These are phyloP conservation scores for Melanostigma gelatinosum DNA, from an alignment of 2,113 vertebrate genomes.

Conservation along the genomic window DNA sequence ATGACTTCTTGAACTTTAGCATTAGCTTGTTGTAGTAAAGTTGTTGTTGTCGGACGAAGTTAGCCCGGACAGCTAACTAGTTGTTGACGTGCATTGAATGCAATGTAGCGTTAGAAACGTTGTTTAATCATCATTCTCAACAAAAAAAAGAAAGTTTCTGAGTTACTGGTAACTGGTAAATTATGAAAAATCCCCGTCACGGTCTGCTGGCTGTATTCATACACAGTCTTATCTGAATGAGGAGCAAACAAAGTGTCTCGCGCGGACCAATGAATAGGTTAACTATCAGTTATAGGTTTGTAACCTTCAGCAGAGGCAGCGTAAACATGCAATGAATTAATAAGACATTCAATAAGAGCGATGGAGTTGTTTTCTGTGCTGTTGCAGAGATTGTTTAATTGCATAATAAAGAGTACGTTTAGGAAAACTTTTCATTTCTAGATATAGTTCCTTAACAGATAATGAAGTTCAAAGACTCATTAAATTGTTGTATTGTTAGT, in stretches of 20 bases:
- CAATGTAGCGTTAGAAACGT: neutral
- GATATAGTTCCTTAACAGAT: neutral
- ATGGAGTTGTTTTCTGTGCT: neutral
- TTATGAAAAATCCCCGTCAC: too few relatives aligned
- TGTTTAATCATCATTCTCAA: neutral
- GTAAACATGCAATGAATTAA: neutral
- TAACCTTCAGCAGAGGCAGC: neutral
- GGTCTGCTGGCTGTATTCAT: too few relatives aligned
- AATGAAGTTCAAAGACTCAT: neutral
- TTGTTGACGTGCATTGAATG: neutral
- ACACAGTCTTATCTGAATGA: too few relatives aligned
- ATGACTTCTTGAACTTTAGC: conserved; percentile 22
- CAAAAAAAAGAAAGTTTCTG: neutral
- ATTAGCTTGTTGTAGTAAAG: conserved; percentile 38
- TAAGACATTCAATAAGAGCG: neutral
- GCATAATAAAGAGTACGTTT: neutral
- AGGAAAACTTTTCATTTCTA: neutral
- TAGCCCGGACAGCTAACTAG: neutral
- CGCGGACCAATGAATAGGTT: neutral
- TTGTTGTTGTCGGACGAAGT: neutral
- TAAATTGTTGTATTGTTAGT: neutral
- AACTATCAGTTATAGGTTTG: neutral
- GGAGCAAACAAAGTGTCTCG: neutral
- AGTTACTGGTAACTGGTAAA: neutral
- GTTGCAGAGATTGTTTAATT: neutral